Evolutionary conservation across 1,140 invertebrate species (phyloP), one percentile per base, ranked within the genome.

Genomic region (Formica selysi): DNA sequence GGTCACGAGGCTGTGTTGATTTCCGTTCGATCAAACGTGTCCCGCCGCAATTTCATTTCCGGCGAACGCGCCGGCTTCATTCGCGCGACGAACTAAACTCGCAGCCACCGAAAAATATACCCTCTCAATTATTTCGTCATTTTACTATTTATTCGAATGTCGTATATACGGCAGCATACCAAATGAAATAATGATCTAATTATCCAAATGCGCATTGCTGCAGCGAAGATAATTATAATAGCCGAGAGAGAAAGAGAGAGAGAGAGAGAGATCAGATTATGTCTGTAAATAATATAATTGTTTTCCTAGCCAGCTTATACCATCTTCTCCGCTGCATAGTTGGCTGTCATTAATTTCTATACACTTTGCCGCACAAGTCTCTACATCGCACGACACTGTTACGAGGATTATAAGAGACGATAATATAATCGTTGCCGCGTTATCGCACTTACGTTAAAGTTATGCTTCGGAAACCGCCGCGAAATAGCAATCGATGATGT

Each of bases 11-110:
- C 67, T 61, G 38, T 83, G 79, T 83, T 83, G 79, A 83, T 62
- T 83, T 74, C 79, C 79, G 68, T 83, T 83, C 79, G 38, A 83
- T 83, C 79, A 83, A 83, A 83, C 79, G 41, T 11, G 68, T 73
- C 54, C 26, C 38, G 79, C 79, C 68, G 79, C 68, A 83, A 83
- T 83, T 83, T 74, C 79, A 83, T 83, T 83, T 74, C 79, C 79
- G 79, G 38, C 54, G 26, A 8, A 38, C 64, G 29, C 62, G 41
- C 32, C 29, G 13, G 29, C 8, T 36, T 36, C 76, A 22, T 36
- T 67, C 32, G 2, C 78, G 64, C 32, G 65, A 36, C 19, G 13
- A 38, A 67, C 62, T 65, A 73, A 73, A 81, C 71, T 81, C 54
- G 51, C 67, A 68, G 26, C 26, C 54, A 44, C 67, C 79, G 38